These are phyloP conservation scores for Pelobates fuscus DNA, from an alignment of 2,113 vertebrate species.

Conservation along the genomic window DNA sequence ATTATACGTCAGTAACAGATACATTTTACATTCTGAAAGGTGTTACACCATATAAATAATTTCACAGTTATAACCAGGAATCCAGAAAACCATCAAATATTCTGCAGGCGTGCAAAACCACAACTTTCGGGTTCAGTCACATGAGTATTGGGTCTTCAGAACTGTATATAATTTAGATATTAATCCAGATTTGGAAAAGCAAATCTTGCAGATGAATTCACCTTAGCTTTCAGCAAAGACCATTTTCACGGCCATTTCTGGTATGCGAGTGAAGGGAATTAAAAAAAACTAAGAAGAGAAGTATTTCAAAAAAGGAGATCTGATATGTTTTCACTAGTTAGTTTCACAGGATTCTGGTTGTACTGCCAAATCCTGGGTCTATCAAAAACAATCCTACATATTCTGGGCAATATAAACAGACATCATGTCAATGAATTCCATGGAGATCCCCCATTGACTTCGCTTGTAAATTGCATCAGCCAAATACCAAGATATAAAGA, in stretches of 20 bases:
- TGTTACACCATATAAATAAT: not conserved
- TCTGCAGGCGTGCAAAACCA: not conserved
- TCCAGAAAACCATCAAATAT: no score
- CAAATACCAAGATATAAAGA: no score
- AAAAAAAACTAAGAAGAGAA: not conserved
- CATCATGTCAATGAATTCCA: not conserved
- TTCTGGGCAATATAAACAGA: constrained; percentile 9
- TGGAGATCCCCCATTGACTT: not conserved
- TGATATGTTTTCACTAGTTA: constrained; percentile 23
- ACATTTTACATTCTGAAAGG: not conserved
- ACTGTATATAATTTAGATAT: not conserved
- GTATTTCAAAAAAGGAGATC: not conserved
- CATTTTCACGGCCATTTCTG: constrained; percentile 6
- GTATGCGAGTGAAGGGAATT: not conserved
- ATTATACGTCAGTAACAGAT: no score
- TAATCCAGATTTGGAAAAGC: not conserved
- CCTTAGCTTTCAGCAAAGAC: constrained; percentile 1
- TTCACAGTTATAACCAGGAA: no score
- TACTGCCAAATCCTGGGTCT: constrained; percentile 17
- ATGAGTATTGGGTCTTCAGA: not conserved
- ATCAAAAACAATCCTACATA: not conserved
- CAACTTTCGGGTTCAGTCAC: not conserved
- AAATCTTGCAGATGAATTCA: not conserved
- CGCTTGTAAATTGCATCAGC: no score
- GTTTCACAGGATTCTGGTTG: not conserved